Base-by-base conservation (phyloP, 92 coral and sea anemone species). In the Epizoanthus ramosus region DNA sequence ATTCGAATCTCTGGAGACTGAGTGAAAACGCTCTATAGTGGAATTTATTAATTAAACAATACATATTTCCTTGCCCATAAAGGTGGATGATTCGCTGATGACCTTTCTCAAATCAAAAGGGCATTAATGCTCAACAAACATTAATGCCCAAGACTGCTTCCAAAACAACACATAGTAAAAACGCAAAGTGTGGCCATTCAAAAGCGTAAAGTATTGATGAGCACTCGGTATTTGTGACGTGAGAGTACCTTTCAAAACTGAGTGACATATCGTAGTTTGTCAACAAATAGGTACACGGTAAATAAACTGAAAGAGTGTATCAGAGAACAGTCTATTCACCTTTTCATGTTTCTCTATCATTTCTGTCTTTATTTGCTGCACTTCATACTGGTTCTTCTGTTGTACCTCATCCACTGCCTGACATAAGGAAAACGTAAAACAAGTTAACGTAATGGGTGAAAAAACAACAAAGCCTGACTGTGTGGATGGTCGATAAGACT, bases 341-440 rank as follows among this genome's bases (percentile, higher is more conserved):
- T 87, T 94, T 86, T 96, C 99, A 50, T 96, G 99, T 75, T 92
- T 89, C 83, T 96, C 99, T 18, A 87, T 90, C 73, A 94, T 80
- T 54, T 96, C 99, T 18, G 95, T 94, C 72, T 94, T 96, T 71
- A 87, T 45, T 71, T 94, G 99, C 71, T 96, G 99, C 16, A 96
- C 85, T 79, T 94, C 95, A 54, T 96, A 96, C 35, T 90, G 93
- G 70, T 96, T 94, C 63, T 92, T 85, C 71, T 96, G 99, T 33
- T 96, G 98, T 19, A 88, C 72, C 66, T 94, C 93, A 25, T 96
- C 99, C 60, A 94, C 70, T 13, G 91, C 85, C 99, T 96, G 73
- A 5, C 17, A 47, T 23, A 47, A 56, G 21, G 33, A 10, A 3
- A 80, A 61, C 21, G 17, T 3, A n/a, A 22, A 33, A 43, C 35